Base-by-base conservation (phyloP, 2,888 invertebrate genomes). In the Archips crataeganus region DNA sequence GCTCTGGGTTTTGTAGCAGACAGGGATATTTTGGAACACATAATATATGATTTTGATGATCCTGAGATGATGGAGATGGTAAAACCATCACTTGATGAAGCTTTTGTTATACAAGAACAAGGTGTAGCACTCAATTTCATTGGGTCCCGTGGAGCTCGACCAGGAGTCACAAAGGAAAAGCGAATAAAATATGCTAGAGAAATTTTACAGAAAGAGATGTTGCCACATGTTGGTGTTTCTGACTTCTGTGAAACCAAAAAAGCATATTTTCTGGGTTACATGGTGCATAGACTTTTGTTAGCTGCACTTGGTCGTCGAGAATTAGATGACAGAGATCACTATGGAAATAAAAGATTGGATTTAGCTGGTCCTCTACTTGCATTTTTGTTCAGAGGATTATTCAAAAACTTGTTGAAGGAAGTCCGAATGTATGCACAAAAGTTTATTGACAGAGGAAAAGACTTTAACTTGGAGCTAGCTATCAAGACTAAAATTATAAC, bases 1-100 rank as follows among this genome's bases (percentile, higher is more conserved):
- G 99, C 99, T n/a, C 94, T 99, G 75, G 99, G 99, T 49, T 99
- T 99, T 94, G 99, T 99, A 60, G 99, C 99, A 9, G 99, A 99
- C 92, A 96, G 99, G 85, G 99, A 99, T 93, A 99, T 99, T 84
- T 95, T 99, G 34, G 99, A 99, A 87, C 99, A 99, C 85, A 99
- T 99, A 77, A 99, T 99, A 84, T 99, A 99, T 89, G 99, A 99
- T 88, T 99, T 99, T 93, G 99, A 99, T 91, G 99, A 99, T 93
- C 99, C 99, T 8, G 99, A 99, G 95, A 99, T 99, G 99, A 99
- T 99, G 99, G 99, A 99, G 96, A 99, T 99, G 99, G 99, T 99
- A 0, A 99, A 99, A 89, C 99, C 99, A 0, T 99, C 99, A 0
- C 93, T 99, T 72, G 99, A 99, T 92, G 99, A 99, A 94, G 99